Evolutionary conservation across 2,113 vertebrate species (phyloP).

Genomic region (Semnornis frantzii): DNA sequence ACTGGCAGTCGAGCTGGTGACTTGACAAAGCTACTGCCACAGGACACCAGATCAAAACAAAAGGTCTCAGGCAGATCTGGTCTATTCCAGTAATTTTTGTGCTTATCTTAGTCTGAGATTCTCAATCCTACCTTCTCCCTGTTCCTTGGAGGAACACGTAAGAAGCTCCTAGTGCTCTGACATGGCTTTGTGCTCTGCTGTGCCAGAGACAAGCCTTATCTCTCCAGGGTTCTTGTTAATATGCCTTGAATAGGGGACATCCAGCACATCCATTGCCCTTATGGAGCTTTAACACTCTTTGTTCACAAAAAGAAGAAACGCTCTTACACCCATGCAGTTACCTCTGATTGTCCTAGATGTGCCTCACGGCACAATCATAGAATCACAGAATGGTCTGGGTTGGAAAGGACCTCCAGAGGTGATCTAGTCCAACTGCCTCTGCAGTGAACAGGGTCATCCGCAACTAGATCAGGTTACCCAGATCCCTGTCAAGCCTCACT

Average conservation of each 20-base stretch:
- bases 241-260: background rate
- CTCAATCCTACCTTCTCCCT: background rate
- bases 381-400: too few relatives aligned
- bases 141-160: background rate
- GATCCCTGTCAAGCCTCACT: too few relatives aligned
- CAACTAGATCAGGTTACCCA: too few relatives aligned
- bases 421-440: too few relatives aligned
- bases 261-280: background rate
- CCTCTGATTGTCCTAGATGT: background rate
- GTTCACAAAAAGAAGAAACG: background rate
- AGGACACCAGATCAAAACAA: background rate
- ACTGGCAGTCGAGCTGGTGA: background rate
- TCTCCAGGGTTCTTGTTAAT: background rate
- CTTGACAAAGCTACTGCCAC: background rate
- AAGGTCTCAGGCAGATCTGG: background rate
- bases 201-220: background rate
- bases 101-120: background rate
- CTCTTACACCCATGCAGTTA: background rate
- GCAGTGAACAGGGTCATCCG: too few relatives aligned
- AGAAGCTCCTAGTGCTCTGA: background rate
- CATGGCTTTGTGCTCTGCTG: background rate
- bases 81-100: background rate
- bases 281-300: background rate
- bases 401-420: too few relatives aligned
- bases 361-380: background rate